Base-by-base conservation (phyloP, 2,797 vertebrate genomes). In the Pseudopleuronectes americanus region DNA sequence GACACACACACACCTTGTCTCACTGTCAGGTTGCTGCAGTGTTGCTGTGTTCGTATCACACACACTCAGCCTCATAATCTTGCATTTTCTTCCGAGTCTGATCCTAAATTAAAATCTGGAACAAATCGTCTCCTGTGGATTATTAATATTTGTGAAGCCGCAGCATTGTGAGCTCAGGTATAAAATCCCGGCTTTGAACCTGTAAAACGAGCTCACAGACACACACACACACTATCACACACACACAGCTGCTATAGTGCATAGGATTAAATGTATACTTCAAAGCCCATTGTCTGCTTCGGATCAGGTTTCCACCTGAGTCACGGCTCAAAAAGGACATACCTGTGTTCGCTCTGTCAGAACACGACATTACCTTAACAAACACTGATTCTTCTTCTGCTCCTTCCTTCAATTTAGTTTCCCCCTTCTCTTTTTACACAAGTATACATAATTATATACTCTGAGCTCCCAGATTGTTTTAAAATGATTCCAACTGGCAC, bases 301-400 rank as follows among this genome's bases (percentile, higher is more conserved):
- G 52, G 81, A 88, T 92, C 82, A 79, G 41, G 69, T 90, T 89
- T 82, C 77, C 65, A 82, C 80, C 73, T 79, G 85, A 86, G 70
- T 84, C 76, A 74, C 58, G 71, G 57, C 68, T 76, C 64, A 57
- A 75, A 75, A 8, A 85, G 79, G 73, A 85, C 63, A 19, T 76
- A 85, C 80, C 84, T 85, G 86, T 57, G 63, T 74, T 57, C 23
- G 14, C 67, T 77, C 64, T 86, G 76, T 71, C 79, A 82, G 64
- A 76, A 68, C 68, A 69, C 23, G 71, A 68, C 57, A 22, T 49
- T 17, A 59, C 47, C 9, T 24, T 24, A 26, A 64, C 49, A 62
- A 69, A 57, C 54, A 21, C 38, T 4, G 8, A 31, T 72, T 76
- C 74, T 59, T 66, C 38, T 26, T 65, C 48, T 36, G 58, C 36